Conservation (phyloP, 35 echinoderm and acorn worm genomes). For the Holothuria glaberrima region DNA sequence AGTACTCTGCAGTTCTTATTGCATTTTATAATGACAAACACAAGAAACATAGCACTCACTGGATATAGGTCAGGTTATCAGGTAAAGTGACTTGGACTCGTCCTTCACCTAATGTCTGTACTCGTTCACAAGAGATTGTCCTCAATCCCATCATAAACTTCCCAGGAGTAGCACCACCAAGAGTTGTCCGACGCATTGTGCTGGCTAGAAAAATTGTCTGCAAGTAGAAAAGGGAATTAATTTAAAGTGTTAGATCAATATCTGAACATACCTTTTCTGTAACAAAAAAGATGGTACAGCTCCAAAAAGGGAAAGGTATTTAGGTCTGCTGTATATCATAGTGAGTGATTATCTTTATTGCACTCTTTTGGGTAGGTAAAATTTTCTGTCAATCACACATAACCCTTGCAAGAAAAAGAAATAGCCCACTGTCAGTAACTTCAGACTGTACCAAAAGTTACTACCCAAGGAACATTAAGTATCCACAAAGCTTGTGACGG, state of each 20-base stretch:
- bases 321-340: no score
- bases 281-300: background rate
- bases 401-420: background rate
- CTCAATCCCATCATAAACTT: slow-evolving; percentile 88
- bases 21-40: background rate
- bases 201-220: slow-evolving; percentile 86
- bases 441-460: background rate
- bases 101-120: slow-evolving; percentile 66
- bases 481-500: no score
- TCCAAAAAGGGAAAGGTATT: no score
- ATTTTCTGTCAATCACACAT: background rate
- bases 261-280: background rate
- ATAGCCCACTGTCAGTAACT: background rate
- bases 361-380: no score
- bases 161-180: slow-evolving; percentile 93
- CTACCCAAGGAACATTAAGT: no score
- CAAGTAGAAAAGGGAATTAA: background rate
- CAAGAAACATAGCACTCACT: slow-evolving; percentile 64
- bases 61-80: slow-evolving; percentile 78
- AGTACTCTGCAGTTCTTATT: background rate
- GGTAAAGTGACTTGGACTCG: slow-evolving; percentile 77
- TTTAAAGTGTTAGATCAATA: background rate
- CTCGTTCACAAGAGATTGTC: slow-evolving; percentile 84
- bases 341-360: no score
- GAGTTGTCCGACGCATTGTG: slow-evolving; percentile 44